phyloP scores from a whole-genome alignment of 2,113 vertebrate species.

The Empidonax alnorum region DNA sequence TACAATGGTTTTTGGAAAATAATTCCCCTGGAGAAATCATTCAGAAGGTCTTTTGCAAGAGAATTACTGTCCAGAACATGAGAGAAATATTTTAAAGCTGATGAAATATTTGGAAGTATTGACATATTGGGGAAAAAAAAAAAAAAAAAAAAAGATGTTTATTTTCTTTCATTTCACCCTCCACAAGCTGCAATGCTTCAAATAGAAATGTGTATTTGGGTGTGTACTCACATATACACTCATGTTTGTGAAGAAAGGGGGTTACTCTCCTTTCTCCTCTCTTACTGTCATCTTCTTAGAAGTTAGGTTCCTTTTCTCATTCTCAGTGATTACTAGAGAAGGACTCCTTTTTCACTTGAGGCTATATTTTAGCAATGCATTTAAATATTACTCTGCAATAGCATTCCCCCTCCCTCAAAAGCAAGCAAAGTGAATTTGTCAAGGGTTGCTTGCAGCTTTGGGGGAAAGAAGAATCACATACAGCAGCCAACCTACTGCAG shows the following conservation, averaged over 20 bases:
- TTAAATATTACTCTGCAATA: neutral
- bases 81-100: neutral
- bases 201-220: neutral
- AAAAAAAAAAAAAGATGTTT: neutral
- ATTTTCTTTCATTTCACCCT: neutral
- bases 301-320: neutral
- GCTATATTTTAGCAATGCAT: neutral
- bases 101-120: neutral
- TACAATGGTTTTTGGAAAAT: neutral
- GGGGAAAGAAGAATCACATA: neutral
- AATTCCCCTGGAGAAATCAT: neutral
- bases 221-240: neutral
- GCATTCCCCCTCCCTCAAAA: neutral
- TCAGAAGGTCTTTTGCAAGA: neutral
- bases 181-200: neutral
- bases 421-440: slow-evolving; percentile 27
- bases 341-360: neutral
- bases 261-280: neutral
- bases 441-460: neutral
- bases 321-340: neutral
- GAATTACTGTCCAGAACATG: neutral
- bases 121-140: neutral
- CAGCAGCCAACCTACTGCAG: neutral
- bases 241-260: neutral
- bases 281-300: neutral